Evolutionary conservation across 2,888 invertebrate genomes (phyloP), one percentile per base, ranked within the genome.

Genomic region (Rhabditophanes sp.): DNA sequence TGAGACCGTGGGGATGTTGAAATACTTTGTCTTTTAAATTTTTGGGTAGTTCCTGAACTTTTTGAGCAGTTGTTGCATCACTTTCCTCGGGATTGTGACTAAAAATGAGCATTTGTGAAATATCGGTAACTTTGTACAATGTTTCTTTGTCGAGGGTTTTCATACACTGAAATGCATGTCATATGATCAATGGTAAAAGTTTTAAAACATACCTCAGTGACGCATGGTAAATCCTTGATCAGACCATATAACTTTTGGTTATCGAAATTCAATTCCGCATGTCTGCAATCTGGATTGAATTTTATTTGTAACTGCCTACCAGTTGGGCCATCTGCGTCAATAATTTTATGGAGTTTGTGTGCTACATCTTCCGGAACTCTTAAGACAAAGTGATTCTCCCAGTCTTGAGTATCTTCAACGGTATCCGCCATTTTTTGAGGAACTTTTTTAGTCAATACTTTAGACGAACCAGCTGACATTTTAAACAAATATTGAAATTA

Each of bases 131-230:
- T 72, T 96, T 96, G 65, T 93, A 96, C 56, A 93, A 83, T 57
- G 82, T 87, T 68, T 88, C 93, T 42, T 76, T 78, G 65, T 96
- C 96, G 35, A 90, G 82, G 0, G 88, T 88, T 71, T 96, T 96
- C 35, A 82, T 69, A 0, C 85, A 81, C 69, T 96, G 33, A 40
- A 44, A 18, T 5, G 9, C 7, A 14, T 3, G 7, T n/a, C 14
- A 3, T 17, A 38, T 9, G 5, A 8, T 14, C 7, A 9, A 21
- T 5, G 24, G 11, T 20, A 7, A 21, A 18, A 8, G 16, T 8
- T 7, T 34, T 16, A 24, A n/a, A 12, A 12, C 31, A 14, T 8
- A 59, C 56, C 42, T 59, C 59, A 14, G 43, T 44, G 19, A 60
- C 37, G 20, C 56, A 56, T 5, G 59, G 59, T 30, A 59, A 35